Evolutionary conservation across 2,888 invertebrate species (phyloP).

Genomic region (Octonoba sinensis): DNA sequence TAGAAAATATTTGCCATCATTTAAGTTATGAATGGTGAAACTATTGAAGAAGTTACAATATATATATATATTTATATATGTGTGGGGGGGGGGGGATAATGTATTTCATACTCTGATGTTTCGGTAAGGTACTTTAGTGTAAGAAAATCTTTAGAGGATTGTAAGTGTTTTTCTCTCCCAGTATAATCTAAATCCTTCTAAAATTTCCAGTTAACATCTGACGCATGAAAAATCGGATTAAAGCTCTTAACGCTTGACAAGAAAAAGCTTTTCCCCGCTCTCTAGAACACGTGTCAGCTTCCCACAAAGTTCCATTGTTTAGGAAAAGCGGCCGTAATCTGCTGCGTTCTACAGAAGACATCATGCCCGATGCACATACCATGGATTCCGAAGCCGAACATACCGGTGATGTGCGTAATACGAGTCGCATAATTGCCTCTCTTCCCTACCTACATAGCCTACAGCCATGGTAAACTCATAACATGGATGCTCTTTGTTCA

Average conservation of each 20-base stretch:
- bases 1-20: no score
- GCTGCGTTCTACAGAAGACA: slow-evolving; percentile 13
- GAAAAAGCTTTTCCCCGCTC: slow-evolving; percentile 53
- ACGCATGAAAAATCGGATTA: slow-evolving; percentile 54
- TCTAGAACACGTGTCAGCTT: slow-evolving; percentile 44
- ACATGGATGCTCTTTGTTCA: not conserved
- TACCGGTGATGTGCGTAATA: slow-evolving; percentile 15
- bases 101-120: no score
- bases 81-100: no score
- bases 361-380: slow-evolving; percentile 15
- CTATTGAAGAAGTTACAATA: no score
- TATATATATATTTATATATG: no score
- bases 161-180: no score
- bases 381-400: slow-evolving; percentile 26
- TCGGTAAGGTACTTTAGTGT: no score
- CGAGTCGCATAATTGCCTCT: slow-evolving; percentile 39
- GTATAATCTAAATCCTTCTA: no score
- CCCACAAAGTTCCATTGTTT: slow-evolving; percentile 57
- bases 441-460: not conserved
- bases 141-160: no score
- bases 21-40: no score
- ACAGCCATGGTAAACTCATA: not conserved
- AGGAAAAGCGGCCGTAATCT: slow-evolving; percentile 27
- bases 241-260: slow-evolving; percentile 42
- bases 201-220: not conserved